Base-by-base conservation (phyloP, 1,140 invertebrate species). In the Ladona fulva region DNA sequence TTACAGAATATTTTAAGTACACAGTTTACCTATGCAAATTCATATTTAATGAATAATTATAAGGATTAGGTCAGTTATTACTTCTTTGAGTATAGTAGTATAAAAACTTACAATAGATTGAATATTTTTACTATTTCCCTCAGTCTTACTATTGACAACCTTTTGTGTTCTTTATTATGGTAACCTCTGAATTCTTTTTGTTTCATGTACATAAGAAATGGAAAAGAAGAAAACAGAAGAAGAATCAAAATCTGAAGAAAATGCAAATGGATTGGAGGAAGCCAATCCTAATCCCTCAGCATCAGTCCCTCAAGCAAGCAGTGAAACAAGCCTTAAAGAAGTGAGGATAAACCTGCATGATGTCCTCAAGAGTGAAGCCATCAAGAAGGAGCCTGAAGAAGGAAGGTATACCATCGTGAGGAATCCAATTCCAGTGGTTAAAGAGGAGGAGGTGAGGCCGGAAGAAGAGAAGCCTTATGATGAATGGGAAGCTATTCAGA, bases 401-500 rank as follows among this genome's bases (percentile, higher is more conserved):
- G 52, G 52, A 16, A 16, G 52, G 16, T 66, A 66, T 12, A 66
- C 52, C n/a, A 66, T 66, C 14, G 52, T 66, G 5, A 66, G 52
- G 12, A 66, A 66, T 66, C 16, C 3, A 66, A 1, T 12, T 16
- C 52, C 52, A 19, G 1, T 66, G 52, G 12, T 66, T 3, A 66
- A 66, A 22, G 52, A 66, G 12, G 52, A 66, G 14, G 52, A 66
- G 52, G 52, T 19, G 1, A 16, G 52, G 14, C 76, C 42, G 19
- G 76, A 79, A 74, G 74, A 44, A 75, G 77, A 78, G 37, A 73
- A 81, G 74, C 86, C 88, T 79, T 90, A 90, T 79, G 90, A 92
- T 81, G 90, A 91, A 80, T 92, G 90, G 90, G 84, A 90, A 6
- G 90, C 90, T 75, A 90, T 92, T 37, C 91, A 91, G 80, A 89